Percentiles rank a stretch among this genome's conserved stretches.
Evolutionary conservation across 2,888 invertebrate genomes (phyloP).

Genomic region (Meliscaeva auricollis): DNA sequence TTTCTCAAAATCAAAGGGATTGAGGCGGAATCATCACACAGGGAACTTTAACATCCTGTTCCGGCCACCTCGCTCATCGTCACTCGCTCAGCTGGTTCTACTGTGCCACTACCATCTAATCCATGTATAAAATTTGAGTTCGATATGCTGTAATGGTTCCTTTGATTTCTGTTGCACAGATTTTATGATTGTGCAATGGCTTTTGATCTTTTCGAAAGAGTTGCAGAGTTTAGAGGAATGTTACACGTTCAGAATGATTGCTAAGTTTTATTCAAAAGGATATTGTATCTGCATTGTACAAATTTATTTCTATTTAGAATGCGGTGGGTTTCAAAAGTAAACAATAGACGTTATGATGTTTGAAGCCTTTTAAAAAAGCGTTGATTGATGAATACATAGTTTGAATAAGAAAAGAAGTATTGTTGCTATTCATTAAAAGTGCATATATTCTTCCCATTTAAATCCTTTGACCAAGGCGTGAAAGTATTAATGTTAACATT

Average conservation of each 20-base stretch:
- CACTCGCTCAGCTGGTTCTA: too few relatives aligned
- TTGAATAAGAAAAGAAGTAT: too few relatives aligned
- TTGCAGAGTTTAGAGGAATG: background rate
- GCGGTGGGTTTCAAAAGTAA: too few relatives aligned
- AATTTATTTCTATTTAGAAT: too few relatives aligned
- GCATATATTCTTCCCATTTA: too few relatives aligned
- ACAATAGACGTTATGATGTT: too few relatives aligned
- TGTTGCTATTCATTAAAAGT: too few relatives aligned
- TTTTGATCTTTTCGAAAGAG: slow-evolving; percentile 60
- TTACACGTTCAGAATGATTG: slow-evolving; percentile 32
- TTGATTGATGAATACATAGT: too few relatives aligned
- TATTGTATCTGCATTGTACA: slow-evolving; percentile 53
- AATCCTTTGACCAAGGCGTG: too few relatives aligned
- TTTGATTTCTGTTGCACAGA: slow-evolving; percentile 60
- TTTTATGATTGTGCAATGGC: slow-evolving; percentile 63
- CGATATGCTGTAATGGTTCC: slow-evolving; percentile 62
- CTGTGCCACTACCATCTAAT: background rate
- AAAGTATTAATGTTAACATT: too few relatives aligned
- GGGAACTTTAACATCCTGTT: slow-evolving; percentile 19
- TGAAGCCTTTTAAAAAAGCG: too few relatives aligned
- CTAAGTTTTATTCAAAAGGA: slow-evolving; percentile 50
- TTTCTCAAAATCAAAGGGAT: slow-evolving; percentile 1
- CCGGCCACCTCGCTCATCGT: background rate
- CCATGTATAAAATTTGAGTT: slow-evolving; percentile 60
- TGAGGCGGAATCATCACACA: background rate